These are phyloP conservation scores for Lepus timidus DNA, from an alignment of 2,113 vertebrate species.

Conservation along the genomic window DNA sequence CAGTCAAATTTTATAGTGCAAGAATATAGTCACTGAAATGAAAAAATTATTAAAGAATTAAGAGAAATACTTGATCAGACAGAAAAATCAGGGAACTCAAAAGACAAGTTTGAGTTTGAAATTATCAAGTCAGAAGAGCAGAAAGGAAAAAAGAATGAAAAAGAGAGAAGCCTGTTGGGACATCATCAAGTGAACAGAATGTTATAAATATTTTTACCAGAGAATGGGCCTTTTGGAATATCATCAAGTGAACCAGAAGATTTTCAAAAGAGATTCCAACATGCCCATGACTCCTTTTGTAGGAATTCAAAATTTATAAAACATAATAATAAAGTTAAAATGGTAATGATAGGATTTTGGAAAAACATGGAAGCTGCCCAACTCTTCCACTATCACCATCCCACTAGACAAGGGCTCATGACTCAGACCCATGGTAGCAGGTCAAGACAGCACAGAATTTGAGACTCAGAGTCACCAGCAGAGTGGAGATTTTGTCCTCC, in stretches of 20 bases:
- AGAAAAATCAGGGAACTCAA: not conserved
- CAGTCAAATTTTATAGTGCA: not conserved
- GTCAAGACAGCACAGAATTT: not conserved
- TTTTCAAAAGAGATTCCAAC: not conserved
- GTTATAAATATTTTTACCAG: not conserved
- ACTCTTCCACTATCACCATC: not conserved
- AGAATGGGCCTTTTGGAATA: not conserved
- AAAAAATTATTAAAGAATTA: not conserved
- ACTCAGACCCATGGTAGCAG: not conserved
- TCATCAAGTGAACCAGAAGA: not conserved
- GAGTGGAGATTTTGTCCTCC: not conserved
- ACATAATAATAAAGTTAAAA: not conserved
- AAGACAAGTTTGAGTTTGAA: not conserved
- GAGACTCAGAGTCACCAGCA: not conserved
- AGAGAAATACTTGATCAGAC: not conserved
- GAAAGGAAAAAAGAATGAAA: not conserved
- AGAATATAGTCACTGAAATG: not conserved
- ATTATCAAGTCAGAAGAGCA: not conserved
- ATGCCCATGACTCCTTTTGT: not conserved
- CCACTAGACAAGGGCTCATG: not conserved
- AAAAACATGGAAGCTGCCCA: not conserved
- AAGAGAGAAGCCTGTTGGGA: no score
- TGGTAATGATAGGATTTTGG: not conserved
- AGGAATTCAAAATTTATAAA: constrained; percentile 30
- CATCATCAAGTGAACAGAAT: not conserved